A percentile compares a stretch with the other conserved stretches of the same genome.
Conservation (phyloP, 2,113 vertebrate genomes). For the Hiodon tergisus region DNA sequence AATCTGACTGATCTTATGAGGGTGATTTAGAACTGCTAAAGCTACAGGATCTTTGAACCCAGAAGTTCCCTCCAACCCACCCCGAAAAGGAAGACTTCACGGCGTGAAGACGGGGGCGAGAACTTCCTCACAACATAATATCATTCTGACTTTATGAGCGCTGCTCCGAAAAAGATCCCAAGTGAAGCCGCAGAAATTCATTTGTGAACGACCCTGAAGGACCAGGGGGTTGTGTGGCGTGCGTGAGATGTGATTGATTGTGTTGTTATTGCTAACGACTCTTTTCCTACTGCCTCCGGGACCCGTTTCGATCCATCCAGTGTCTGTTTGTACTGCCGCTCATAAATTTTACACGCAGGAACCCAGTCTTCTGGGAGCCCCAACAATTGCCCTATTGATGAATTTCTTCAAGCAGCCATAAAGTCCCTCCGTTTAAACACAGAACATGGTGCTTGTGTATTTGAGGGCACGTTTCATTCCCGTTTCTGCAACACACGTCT, state of each 20-base stretch:
- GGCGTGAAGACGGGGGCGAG: too few relatives aligned
- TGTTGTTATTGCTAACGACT: conserved; percentile 76
- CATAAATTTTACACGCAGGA: conserved; percentile 62
- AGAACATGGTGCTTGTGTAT: not conserved
- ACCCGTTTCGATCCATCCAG: conserved; percentile 65
- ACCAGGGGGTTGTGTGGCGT: conserved; percentile 49
- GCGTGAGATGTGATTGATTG: conserved; percentile 68
- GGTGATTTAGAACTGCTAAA: too few relatives aligned
- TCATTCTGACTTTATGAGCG: not conserved
- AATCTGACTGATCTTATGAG: too few relatives aligned
- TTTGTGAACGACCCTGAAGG: conserved; percentile 40
- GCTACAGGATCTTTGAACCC: too few relatives aligned
- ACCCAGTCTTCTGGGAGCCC: conserved; percentile 55
- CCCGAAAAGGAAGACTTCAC: too few relatives aligned
- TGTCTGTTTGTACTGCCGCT: conserved; percentile 65
- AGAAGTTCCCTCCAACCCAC: too few relatives aligned
- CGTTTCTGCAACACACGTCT: not conserved
- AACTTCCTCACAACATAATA: too few relatives aligned
- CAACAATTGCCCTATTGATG: conserved; percentile 71
- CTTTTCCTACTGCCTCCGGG: conserved; percentile 64
- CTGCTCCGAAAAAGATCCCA: not conserved
- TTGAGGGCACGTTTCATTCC: conserved; percentile 15
- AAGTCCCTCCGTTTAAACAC: conserved; percentile 26
- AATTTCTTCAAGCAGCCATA: conserved; percentile 49
- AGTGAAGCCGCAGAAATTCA: conserved; percentile 40